Percentiles rank a stretch among this genome's conserved stretches.
These are phyloP conservation scores for Macaca fascicularis DNA, from an alignment of 2,113 vertebrate species.

Conservation along the genomic window DNA sequence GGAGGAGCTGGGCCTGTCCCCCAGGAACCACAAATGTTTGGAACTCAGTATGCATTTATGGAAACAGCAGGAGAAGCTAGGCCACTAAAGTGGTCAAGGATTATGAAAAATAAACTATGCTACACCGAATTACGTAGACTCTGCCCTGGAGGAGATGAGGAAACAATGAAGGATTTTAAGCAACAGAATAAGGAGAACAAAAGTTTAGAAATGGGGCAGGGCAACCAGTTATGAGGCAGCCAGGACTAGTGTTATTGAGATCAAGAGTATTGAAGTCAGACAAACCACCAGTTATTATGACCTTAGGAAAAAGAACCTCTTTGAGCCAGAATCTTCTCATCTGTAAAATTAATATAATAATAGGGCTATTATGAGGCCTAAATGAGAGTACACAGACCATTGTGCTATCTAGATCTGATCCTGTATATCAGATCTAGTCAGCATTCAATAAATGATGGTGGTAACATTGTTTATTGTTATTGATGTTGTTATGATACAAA, in stretches of 20 bases:
- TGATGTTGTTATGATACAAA: background rate
- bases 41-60: background rate
- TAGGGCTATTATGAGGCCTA: background rate
- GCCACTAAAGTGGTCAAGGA: background rate
- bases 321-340: background rate
- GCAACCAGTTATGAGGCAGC: background rate
- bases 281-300: background rate
- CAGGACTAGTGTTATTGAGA: background rate
- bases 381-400: background rate
- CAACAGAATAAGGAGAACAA: background rate
- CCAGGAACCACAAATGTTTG: background rate
- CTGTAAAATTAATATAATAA: conserved; percentile 7
- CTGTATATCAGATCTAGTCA: background rate
- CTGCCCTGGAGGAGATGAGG: background rate
- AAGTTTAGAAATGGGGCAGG: background rate
- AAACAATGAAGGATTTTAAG: background rate
- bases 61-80: background rate
- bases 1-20: background rate
- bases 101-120: background rate
- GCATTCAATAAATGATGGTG: background rate
- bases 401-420: background rate
- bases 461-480: background rate
- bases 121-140: background rate
- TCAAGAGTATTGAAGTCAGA: background rate
- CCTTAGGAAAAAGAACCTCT: background rate